These are phyloP conservation scores for Aproaerema taeniolella DNA, from an alignment of 2,888 invertebrate species.

Conservation along the genomic window DNA sequence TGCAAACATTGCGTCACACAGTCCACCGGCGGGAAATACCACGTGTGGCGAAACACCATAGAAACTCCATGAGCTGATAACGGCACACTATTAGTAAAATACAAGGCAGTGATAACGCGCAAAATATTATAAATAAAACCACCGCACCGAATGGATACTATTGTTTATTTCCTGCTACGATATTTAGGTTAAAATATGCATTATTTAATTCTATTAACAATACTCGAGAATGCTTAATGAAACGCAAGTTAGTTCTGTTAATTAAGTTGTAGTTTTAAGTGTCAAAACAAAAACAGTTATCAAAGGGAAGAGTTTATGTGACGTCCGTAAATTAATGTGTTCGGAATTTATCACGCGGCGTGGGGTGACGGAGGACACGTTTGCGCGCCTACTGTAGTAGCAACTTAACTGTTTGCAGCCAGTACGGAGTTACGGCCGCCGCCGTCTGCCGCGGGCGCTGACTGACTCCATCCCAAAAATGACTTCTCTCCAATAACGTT, in stretches of 20 bases:
- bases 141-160: too few relatives aligned
- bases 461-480: too few relatives aligned
- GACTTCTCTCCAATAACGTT: too few relatives aligned
- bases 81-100: conserved; percentile 18
- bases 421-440: conserved; percentile 1
- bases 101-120: background rate
- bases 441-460: conserved; percentile 52
- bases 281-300: too few relatives aligned
- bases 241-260: too few relatives aligned
- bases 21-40: conserved; percentile 44
- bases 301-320: too few relatives aligned
- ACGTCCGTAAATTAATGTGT: too few relatives aligned
- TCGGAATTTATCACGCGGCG: conserved; percentile 34
- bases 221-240: too few relatives aligned
- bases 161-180: too few relatives aligned
- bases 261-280: too few relatives aligned
- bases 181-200: conserved; percentile 67
- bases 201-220: too few relatives aligned
- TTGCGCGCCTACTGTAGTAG: conserved; percentile 32
- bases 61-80: conserved; percentile 46
- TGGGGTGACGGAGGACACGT: conserved; percentile 37
- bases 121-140: conserved; percentile 20
- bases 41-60: conserved; percentile 48
- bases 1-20: conserved; percentile 68
- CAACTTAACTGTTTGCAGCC: conserved; percentile 40